Conservation (phyloP, 2,797 vertebrate genomes). For the Euphonia xanthogaster region DNA sequence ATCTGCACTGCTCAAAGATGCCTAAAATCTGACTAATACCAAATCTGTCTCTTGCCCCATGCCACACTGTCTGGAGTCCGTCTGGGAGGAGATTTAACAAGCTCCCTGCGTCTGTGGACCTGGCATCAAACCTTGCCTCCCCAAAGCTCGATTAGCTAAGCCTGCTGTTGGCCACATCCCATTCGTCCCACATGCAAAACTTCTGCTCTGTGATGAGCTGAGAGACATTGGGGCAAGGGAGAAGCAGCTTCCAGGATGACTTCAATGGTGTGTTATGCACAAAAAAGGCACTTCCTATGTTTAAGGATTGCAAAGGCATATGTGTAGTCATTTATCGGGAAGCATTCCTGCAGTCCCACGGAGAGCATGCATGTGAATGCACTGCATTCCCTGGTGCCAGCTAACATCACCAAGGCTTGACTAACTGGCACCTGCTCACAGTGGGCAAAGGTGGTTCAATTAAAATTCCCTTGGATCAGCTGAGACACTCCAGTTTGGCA, state of each 20-base stretch:
- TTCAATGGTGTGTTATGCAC: neutral
- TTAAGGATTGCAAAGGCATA: neutral
- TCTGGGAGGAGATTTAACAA: neutral
- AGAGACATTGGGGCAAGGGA: neutral
- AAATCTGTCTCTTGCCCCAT: neutral
- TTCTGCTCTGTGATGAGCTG: neutral
- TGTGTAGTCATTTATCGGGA: rapidly evolving
- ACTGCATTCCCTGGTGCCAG: neutral
- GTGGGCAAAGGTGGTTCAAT: neutral
- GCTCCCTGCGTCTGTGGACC: neutral
- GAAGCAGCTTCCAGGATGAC: neutral
- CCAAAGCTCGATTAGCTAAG: neutral
- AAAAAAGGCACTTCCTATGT: neutral
- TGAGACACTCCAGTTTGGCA: neutral
- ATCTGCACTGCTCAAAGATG: neutral
- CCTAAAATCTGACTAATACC: neutral
- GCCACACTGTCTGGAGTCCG: neutral
- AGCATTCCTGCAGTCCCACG: neutral
- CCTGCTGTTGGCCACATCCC: neutral
- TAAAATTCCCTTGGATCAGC: neutral
- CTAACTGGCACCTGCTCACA: neutral
- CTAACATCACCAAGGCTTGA: neutral
- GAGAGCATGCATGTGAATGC: neutral
- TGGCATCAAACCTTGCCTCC: neutral
- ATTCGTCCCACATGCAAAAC: neutral